Conservation (phyloP, 2,888 invertebrate genomes). For the Schizaphis graminum region DNA sequence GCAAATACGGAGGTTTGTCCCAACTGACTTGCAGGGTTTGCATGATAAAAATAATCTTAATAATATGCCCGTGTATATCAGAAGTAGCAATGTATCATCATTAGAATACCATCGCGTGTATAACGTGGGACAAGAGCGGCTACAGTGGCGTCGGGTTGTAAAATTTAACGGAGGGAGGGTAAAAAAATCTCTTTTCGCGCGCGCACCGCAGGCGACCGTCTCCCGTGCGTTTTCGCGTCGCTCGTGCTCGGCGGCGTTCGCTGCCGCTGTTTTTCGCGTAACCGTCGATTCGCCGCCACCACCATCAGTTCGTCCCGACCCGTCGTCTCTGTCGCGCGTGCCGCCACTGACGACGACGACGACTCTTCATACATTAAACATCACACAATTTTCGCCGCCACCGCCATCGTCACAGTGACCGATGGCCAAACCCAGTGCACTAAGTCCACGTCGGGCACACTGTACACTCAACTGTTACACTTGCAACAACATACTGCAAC, state of each 20-base stretch:
- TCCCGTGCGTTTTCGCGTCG: conserved; percentile 43
- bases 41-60: neutral
- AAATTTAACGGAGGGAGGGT: neutral
- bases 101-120: neutral
- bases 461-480: conserved; percentile 82
- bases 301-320: conserved; percentile 54
- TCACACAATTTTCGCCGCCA: neutral
- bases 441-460: conserved; percentile 75
- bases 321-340: conserved; percentile 44
- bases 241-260: conserved; percentile 30
- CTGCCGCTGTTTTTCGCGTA: conserved; percentile 61
- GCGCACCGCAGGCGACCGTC: neutral
- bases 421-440: conserved; percentile 67
- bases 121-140: neutral
- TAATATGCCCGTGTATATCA: neutral
- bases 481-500: conserved; percentile 79
- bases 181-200: conserved; percentile 40
- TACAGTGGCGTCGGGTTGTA: neutral
- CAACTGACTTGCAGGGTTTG: neutral
- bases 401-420: conserved; percentile 12
- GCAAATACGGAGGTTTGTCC: neutral
- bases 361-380: neutral
- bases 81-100: neutral
- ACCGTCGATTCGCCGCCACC: conserved; percentile 48
- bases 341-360: conserved; percentile 11